phyloP scores from a whole-genome alignment of 2,888 invertebrate species.

The Therioaphis trifolii region DNA sequence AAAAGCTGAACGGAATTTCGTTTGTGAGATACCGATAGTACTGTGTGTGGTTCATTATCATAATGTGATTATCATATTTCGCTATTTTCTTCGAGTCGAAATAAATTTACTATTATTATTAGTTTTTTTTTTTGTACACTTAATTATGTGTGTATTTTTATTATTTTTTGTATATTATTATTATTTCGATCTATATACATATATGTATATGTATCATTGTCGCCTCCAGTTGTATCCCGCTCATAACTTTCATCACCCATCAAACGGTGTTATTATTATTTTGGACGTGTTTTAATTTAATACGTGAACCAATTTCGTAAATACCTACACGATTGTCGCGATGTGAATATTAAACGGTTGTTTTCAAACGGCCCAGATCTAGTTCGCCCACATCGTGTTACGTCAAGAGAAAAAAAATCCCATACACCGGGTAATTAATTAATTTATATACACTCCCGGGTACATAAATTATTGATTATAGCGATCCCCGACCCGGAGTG shows the following conservation, averaged over 20 bases:
- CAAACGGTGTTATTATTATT: slow-evolving; percentile 46
- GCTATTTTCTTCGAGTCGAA: too few species aligned
- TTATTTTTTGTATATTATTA: too few species aligned
- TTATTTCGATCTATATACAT: not conserved
- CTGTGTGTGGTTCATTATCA: too few species aligned
- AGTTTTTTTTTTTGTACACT: too few species aligned
- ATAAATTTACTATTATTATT: too few species aligned
- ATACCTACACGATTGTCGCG: slow-evolving; percentile 49
- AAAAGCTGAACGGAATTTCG: too few species aligned
- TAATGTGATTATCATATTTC: too few species aligned
- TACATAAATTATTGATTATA: slow-evolving; percentile 23
- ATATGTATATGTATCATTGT: not conserved
- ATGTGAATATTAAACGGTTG: slow-evolving; percentile 29
- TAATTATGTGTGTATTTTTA: not conserved
- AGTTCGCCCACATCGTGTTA: slow-evolving; percentile 37
- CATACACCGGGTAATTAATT: slow-evolving; percentile 44
- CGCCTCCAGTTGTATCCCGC: slow-evolving; percentile 28
- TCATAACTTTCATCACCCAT: slow-evolving; percentile 46
- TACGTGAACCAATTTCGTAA: slow-evolving; percentile 48
- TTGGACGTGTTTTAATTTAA: slow-evolving; percentile 41
- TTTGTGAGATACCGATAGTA: too few species aligned
- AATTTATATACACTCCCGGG: slow-evolving; percentile 16
- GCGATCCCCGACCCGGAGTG: slow-evolving; percentile 19
- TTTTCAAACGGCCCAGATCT: slow-evolving; percentile 33
- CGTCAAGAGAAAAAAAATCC: not conserved